phyloP scores from a whole-genome alignment of 2,797 vertebrate genomes.

The Meda fulgida region DNA sequence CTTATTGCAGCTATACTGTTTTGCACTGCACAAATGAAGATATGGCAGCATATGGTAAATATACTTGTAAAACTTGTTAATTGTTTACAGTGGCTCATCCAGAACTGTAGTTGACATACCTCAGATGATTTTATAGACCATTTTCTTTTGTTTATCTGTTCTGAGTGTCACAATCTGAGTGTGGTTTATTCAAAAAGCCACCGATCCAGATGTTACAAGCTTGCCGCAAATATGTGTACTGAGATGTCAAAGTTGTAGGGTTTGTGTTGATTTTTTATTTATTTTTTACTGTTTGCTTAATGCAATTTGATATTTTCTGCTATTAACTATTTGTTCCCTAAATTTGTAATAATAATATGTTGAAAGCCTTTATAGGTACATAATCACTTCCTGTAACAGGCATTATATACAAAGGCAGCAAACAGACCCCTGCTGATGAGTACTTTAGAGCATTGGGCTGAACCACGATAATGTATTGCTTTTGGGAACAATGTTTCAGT shows the following conservation, averaged over 20 bases:
- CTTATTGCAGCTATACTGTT: constrained; percentile 9
- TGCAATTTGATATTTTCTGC: background rate
- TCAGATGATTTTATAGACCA: constrained; percentile 16
- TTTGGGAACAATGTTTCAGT: constrained; percentile 13
- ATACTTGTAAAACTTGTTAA: constrained; percentile 31
- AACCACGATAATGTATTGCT: background rate
- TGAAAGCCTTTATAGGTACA: background rate
- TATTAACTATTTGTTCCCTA: background rate
- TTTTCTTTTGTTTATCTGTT: constrained; percentile 14
- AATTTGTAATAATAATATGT: background rate
- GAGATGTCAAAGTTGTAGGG: background rate
- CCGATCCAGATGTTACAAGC: background rate
- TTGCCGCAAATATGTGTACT: background rate
- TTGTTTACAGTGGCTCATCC: constrained; percentile 14
- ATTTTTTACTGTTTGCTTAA: background rate
- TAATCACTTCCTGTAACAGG: background rate
- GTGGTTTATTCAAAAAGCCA: background rate
- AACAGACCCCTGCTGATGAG: background rate
- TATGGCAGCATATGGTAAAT: constrained; percentile 17
- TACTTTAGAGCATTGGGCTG: constrained; percentile 1
- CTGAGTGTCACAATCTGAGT: background rate
- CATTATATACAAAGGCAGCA: background rate
- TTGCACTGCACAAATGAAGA: constrained; percentile 5
- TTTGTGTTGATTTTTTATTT: background rate
- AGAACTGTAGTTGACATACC: constrained; percentile 24